Evolutionary conservation across 2,888 invertebrate genomes (phyloP).

Genomic region (Epinotia nisella): DNA sequence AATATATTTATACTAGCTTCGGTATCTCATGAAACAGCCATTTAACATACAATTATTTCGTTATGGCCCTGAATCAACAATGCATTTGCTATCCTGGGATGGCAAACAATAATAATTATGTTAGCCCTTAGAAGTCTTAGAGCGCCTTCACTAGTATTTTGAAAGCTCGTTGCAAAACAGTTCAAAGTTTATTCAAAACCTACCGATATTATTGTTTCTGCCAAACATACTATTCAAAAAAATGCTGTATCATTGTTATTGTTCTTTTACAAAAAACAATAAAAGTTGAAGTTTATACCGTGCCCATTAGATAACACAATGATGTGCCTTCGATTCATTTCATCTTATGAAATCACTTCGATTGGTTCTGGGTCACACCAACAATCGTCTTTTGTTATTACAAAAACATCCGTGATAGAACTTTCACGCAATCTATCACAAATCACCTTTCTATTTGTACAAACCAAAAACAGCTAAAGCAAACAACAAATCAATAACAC

Average conservation of each 20-base stretch:
- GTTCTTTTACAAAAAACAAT: background rate
- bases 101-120: background rate
- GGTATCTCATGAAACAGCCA: no score
- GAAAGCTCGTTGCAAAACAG: no score
- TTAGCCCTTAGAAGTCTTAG: no score
- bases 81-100: background rate
- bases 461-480: background rate
- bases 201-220: background rate
- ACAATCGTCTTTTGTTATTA: slow-evolving; percentile 10
- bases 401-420: slow-evolving; percentile 24
- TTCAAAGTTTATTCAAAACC: background rate
- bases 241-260: background rate
- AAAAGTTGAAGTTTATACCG: background rate
- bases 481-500: slow-evolving; percentile 10
- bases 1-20: no score
- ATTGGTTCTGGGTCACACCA: slow-evolving; percentile 16
- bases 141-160: no score
- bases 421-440: slow-evolving; percentile 19
- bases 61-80: background rate
- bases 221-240: background rate
- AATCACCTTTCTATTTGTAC: slow-evolving; percentile 22
- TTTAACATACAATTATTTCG: background rate
- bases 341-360: slow-evolving; percentile 4
- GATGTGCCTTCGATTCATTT: slow-evolving; percentile 4
- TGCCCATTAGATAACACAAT: background rate